Percentiles rank a stretch among this genome's conserved stretches.
Conservation (phyloP, 2,888 invertebrate genomes). For the Macropis europaea region DNA sequence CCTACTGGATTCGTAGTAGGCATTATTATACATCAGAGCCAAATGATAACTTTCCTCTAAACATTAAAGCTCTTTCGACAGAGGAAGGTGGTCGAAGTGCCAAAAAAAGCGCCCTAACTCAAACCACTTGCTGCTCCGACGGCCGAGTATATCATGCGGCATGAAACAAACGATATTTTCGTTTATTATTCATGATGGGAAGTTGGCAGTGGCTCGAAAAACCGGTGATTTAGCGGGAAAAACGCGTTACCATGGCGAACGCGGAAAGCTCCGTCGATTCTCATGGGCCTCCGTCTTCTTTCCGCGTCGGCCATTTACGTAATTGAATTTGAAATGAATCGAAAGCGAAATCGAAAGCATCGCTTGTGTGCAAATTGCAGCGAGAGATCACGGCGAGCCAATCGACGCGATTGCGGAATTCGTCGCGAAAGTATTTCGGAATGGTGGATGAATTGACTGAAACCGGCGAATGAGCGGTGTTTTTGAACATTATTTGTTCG, state of each 20-base stretch:
- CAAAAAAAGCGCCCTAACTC: conserved; percentile 4
- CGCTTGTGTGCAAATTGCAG: conserved; percentile 46
- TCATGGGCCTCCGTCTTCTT: not conserved
- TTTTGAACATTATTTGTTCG: not conserved
- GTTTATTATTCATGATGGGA: conserved; percentile 75
- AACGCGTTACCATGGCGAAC: conserved; percentile 7
- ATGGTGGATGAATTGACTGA: not conserved
- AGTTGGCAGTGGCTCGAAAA: conserved; percentile 60
- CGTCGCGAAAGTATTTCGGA: not conserved
- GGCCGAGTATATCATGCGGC: conserved; percentile 19
- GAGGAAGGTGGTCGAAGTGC: not conserved
- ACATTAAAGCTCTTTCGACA: too few species aligned
- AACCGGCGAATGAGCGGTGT: too few species aligned
- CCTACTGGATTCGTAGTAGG: too few species aligned
- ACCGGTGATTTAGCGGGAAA: conserved; percentile 45
- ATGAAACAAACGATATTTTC: conserved; percentile 64
- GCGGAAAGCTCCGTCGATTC: conserved; percentile 19
- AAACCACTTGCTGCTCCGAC: conserved; percentile 46
- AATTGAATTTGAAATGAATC: conserved; percentile 38
- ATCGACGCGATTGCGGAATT: conserved; percentile 20
- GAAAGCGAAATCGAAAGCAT: conserved; percentile 39
- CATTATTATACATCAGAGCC: too few species aligned
- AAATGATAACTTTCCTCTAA: too few species aligned
- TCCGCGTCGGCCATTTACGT: not conserved
- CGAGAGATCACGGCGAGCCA: conserved; percentile 28